phyloP scores from a whole-genome alignment of 1,140 invertebrate genomes.

The Zaprionus camerounensis region DNA sequence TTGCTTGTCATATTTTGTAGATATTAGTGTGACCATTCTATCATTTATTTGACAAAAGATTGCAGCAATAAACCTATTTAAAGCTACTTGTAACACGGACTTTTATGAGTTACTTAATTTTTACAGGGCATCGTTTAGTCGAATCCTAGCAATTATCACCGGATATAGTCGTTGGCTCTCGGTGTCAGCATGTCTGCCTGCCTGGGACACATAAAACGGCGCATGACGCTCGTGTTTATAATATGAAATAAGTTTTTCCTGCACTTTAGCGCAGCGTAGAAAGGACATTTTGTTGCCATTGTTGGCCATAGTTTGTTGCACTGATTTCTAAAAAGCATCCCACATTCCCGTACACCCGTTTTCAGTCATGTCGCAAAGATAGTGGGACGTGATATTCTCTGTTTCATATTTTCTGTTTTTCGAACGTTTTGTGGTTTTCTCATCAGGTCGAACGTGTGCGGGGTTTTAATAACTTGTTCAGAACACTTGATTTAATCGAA shows the following conservation, averaged over 20 bases:
- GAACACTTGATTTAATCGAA: constrained; percentile 20
- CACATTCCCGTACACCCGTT: constrained; percentile 8
- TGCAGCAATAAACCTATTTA: not conserved
- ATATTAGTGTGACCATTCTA: not conserved
- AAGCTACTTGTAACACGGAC: too few species aligned
- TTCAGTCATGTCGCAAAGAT: not conserved
- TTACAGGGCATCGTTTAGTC: not conserved
- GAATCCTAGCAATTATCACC: not conserved
- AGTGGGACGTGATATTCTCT: constrained; percentile 14
- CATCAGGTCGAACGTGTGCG: constrained; percentile 17
- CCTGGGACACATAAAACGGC: constrained; percentile 48
- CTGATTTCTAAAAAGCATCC: constrained; percentile 49
- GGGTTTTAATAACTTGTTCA: constrained; percentile 27
- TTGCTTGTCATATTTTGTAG: not conserved
- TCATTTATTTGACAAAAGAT: not conserved
- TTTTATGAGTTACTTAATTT: not conserved
- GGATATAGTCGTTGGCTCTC: not conserved
- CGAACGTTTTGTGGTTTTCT: not conserved
- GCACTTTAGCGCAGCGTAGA: constrained; percentile 58
- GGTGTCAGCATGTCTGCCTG: constrained; percentile 19
- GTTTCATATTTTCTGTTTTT: not conserved
- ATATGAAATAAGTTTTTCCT: constrained; percentile 75
- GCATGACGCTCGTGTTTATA: constrained; percentile 64
- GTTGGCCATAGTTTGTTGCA: constrained; percentile 33
- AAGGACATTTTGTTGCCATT: constrained; percentile 47